A percentile compares a stretch with the other conserved stretches of the same genome.
Conservation (phyloP, 2,888 invertebrate species). For the Cantharis rustica region DNA sequence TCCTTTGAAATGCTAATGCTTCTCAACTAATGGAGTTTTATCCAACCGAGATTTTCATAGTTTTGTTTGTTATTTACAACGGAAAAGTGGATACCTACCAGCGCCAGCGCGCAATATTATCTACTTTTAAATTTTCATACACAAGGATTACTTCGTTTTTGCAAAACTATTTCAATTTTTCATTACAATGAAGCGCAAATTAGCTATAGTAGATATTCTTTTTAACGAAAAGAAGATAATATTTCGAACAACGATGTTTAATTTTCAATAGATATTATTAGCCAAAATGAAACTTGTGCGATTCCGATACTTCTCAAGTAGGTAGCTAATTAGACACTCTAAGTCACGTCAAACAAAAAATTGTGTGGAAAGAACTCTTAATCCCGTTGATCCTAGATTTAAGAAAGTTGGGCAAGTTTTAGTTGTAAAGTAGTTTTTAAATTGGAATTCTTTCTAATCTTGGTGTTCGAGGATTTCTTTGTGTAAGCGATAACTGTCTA, state of each 20-base stretch:
- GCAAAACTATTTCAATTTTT: not conserved
- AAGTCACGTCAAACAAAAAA: not conserved
- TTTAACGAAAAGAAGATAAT: too few species aligned
- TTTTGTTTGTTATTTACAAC: constrained; percentile 9
- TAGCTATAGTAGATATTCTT: too few species aligned
- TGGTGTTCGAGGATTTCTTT: constrained; percentile 23
- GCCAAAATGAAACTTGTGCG: not conserved
- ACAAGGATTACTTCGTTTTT: not conserved
- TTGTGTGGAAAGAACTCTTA: not conserved
- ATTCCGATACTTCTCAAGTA: not conserved
- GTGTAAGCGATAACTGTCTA: constrained; percentile 42
- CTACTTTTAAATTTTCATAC: not conserved
- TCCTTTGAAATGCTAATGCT: constrained; percentile 17
- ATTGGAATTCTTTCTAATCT: constrained; percentile 37
- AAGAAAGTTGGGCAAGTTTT: constrained; percentile 21
- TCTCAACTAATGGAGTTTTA: constrained; percentile 11
- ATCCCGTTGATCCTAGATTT: constrained; percentile 15
- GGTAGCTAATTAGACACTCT: not conserved
- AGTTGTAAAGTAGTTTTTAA: constrained; percentile 39
- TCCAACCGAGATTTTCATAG: constrained; percentile 13
- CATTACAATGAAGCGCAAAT: not conserved
- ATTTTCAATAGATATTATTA: too few species aligned
- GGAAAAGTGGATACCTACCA: not conserved
- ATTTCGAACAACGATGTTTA: too few species aligned
- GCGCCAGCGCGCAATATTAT: not conserved